Conservation (phyloP, 1,140 invertebrate species). For the Bombus cullumanus region DNA sequence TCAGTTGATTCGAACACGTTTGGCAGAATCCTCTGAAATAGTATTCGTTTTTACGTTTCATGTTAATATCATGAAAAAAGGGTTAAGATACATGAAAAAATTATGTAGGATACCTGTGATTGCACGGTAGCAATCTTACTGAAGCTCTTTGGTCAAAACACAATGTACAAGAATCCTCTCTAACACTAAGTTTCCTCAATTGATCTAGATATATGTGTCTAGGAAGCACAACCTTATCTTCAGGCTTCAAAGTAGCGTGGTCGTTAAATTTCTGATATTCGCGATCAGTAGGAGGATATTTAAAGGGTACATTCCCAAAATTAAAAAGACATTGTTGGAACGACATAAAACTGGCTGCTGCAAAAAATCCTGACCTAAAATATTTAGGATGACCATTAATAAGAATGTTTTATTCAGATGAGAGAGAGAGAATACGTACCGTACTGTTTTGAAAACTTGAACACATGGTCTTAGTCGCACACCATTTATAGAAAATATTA, state of each 20-base stretch:
- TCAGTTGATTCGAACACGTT: constrained; percentile 89
- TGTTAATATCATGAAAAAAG: neutral
- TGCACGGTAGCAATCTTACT: constrained; percentile 90
- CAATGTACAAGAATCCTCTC: constrained; percentile 93
- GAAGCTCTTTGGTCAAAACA: constrained; percentile 93
- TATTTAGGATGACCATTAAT: neutral
- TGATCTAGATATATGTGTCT: constrained; percentile 90
- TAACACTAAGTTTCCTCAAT: constrained; percentile 88
- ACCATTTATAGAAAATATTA: constrained; percentile 94
- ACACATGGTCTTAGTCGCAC: constrained; percentile 86
- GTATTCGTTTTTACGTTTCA: constrained; percentile 21
- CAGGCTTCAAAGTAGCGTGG: constrained; percentile 86
- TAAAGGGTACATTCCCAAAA: constrained; percentile 93
- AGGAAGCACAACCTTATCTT: constrained; percentile 88
- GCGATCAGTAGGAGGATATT: constrained; percentile 88
- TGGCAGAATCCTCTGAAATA: constrained; percentile 92
- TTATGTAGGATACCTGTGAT: constrained; percentile 86
- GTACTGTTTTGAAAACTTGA: constrained; percentile 90
- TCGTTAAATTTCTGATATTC: constrained; percentile 91
- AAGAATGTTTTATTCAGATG: neutral
- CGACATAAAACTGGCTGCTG: constrained; percentile 97
- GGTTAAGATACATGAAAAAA: neutral
- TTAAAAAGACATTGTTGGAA: constrained; percentile 98
- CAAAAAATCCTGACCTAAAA: constrained; percentile 92
- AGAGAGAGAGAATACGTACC: constrained; percentile 80